Evolutionary conservation across 2,797 vertebrate species (phyloP), one percentile per base, ranked within the genome.

Genomic region (Xiphophorus birchmanni): DNA sequence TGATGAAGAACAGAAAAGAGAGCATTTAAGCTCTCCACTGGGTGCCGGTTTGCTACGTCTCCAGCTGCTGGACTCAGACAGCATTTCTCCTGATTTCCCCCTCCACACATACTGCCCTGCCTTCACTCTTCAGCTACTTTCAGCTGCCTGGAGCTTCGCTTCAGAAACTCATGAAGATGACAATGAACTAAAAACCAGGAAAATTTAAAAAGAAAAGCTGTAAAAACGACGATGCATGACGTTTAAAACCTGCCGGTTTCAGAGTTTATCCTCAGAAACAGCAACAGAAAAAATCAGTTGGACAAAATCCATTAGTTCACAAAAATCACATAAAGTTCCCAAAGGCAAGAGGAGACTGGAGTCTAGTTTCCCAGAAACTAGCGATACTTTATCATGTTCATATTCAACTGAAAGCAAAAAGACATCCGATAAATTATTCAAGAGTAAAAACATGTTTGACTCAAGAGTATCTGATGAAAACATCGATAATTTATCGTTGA

Each of bases 291-390:
- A 32, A 63, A 15, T 10, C 60, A 17, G 60, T 2, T 32, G 58
- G 29, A 32, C 6, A 35, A 63, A 63, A 32, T 10, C n/a, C n/a
- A 58, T 4, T 2, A 63, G 13, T 60, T 60, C 12, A 13, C 12
- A 32, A 60, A 60, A 32, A 12, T 32, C n/a, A 32, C n/a, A 63
- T 5, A 63, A 32, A 2, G 32, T 58, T 58, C 26, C 21, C 18
- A 54, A 37, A 35, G 32, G 44, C 8, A 79, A 81, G 69, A 80
- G 78, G 81, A 84, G 83, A 77, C 81, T n/a, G n/a, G n/a, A n/a
- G n/a, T n/a, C n/a, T n/a, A n/a, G n/a, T n/a, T n/a, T 42, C 42
- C 44, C 48, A 18, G 48, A 18, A 50, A 18, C 48, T 18, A 2
- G 47, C 47, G 47, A 48, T 0, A 18, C 4, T 18, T 50, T 6